These are phyloP conservation scores for Cataglyphis albicans DNA, from an alignment of 2,888 invertebrate species.

Conservation along the genomic window DNA sequence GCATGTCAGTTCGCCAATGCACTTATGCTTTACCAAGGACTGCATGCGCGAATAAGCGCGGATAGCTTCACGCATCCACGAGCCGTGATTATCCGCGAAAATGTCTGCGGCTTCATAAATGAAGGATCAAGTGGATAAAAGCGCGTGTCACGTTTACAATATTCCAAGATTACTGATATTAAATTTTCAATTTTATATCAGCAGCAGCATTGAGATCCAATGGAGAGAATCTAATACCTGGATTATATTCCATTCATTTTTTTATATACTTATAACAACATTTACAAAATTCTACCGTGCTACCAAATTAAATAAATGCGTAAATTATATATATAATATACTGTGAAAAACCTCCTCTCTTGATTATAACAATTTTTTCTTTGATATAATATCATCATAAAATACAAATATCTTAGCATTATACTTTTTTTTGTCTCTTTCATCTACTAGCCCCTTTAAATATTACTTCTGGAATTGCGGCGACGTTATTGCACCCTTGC, in stretches of 20 bases:
- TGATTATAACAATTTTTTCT: neutral
- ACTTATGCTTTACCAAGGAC: conserved; percentile 30
- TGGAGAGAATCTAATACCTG: neutral
- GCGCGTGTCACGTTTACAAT: conserved; percentile 27
- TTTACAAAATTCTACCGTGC: neutral
- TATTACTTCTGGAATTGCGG: neutral
- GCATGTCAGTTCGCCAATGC: conserved; percentile 9
- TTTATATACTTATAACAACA: neutral
- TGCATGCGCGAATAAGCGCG: conserved; percentile 19
- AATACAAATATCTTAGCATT: neutral
- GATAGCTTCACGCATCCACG: conserved; percentile 42
- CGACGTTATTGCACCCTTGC: neutral
- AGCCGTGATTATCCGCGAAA: conserved; percentile 31
- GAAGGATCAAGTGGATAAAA: conserved; percentile 25
- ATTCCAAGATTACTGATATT: conserved; percentile 15
- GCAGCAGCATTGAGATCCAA: neutral
- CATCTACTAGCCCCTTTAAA: neutral
- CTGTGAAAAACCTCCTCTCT: no score
- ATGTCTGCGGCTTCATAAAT: conserved; percentile 35
- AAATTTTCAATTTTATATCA: conserved; percentile 14
- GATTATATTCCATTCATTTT: neutral
- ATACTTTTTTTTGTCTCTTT: neutral
- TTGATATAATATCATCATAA: no score
- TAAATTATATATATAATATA: no score
- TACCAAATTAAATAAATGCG: neutral